Conservation (phyloP, 2,797 vertebrate genomes). For the Protosalanx chinensis region DNA sequence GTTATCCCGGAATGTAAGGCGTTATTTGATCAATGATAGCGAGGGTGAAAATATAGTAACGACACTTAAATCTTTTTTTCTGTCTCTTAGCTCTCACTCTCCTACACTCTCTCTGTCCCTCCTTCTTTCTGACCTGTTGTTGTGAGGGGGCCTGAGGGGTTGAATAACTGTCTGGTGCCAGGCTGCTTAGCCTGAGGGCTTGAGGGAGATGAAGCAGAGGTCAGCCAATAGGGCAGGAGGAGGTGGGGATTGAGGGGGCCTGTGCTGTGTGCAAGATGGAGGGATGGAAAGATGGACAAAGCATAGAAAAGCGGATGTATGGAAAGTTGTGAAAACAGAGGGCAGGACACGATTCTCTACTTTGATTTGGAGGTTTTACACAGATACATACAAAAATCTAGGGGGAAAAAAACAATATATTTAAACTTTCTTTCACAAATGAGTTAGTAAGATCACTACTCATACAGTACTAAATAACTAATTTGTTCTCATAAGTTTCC, state of each 20-base stretch:
- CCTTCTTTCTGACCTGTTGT: constrained; percentile 65
- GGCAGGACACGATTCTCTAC: not conserved
- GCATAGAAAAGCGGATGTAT: not conserved
- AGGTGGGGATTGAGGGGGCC: constrained; percentile 15
- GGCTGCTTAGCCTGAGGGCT: constrained; percentile 73
- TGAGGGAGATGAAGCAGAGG: constrained; percentile 74
- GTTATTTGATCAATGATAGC: not conserved
- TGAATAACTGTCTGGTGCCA: constrained; percentile 85
- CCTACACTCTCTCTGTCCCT: constrained; percentile 8
- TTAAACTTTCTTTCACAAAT: constrained; percentile 9
- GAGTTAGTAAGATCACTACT: not conserved
- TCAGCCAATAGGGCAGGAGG: constrained; percentile 54
- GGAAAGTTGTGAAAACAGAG: not conserved
- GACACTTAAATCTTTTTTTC: not conserved
- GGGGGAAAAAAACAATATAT: too few species aligned
- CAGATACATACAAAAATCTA: too few species aligned
- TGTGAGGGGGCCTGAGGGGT: constrained; percentile 69
- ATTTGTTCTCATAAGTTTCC: not conserved
- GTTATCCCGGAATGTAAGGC: not conserved
- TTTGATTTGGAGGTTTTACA: too few species aligned
- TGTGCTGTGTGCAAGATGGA: constrained; percentile 20
- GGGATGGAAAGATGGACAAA: constrained; percentile 12
- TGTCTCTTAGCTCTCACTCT: not conserved
- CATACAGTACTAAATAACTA: too few species aligned
- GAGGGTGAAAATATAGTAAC: not conserved